phyloP scores from a whole-genome alignment of 2,113 vertebrate species.

The Sceloporus undulatus region DNA sequence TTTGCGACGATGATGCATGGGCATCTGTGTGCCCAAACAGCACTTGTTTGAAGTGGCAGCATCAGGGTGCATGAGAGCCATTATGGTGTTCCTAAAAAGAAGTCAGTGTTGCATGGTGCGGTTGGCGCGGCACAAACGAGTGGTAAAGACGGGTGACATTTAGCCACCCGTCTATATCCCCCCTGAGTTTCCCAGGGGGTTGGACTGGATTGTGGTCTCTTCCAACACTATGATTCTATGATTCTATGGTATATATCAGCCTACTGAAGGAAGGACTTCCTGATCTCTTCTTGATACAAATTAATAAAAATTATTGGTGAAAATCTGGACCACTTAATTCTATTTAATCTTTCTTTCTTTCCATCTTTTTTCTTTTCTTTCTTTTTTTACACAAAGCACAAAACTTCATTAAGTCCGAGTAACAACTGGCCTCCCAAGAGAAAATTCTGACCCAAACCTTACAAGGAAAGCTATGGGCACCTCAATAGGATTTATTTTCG shows the following conservation, averaged over 20 bases:
- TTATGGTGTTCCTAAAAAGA: too few species aligned
- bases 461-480: neutral
- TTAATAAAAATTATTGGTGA: neutral
- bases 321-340: neutral
- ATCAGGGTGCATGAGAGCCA: too few species aligned
- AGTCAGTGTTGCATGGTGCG: too few species aligned
- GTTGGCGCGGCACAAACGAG: too few species aligned
- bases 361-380: too few species aligned
- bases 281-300: slow-evolving; percentile 13
- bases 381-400: neutral
- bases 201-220: too few species aligned
- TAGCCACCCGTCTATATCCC: too few species aligned
- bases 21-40: too few species aligned
- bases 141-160: too few species aligned
- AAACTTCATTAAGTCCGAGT: slow-evolving; percentile 4
- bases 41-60: too few species aligned
- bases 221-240: too few species aligned
- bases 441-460: neutral
- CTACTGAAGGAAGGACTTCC: neutral
- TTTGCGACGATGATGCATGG: too few species aligned
- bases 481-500: neutral
- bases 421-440: accelerated
- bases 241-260: neutral
- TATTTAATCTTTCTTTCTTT: neutral
- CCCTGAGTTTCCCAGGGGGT: neutral